Percentiles rank a stretch among this genome's conserved stretches.
These are phyloP conservation scores for Monoplex corrugatus DNA, from an alignment of 2,888 invertebrate species.

Conservation along the genomic window DNA sequence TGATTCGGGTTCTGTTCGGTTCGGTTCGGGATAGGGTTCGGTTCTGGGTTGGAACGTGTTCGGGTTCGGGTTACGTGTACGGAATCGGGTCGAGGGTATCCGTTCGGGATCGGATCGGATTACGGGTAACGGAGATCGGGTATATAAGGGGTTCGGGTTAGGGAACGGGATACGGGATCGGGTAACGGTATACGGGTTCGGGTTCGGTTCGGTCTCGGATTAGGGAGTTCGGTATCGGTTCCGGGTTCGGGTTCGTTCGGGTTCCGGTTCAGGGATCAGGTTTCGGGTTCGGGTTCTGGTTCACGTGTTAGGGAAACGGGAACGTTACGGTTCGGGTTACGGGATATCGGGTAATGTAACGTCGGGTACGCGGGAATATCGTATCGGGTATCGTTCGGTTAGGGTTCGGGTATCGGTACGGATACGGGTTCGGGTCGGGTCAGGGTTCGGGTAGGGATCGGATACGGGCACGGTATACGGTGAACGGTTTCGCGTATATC, in stretches of 20 bases:
- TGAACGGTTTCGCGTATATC: too few relatives aligned
- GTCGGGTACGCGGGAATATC: too few relatives aligned
- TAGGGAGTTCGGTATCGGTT: slow-evolving; percentile 35
- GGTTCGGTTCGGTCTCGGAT: slow-evolving; percentile 54
- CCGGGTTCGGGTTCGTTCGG: slow-evolving; percentile 33
- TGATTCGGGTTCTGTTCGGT: not conserved
- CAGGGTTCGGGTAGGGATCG: slow-evolving; percentile 46
- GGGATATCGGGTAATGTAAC: too few relatives aligned
- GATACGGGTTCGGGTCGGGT: slow-evolving; percentile 45
- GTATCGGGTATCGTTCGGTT: too few relatives aligned
- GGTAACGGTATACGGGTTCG: slow-evolving; percentile 47
- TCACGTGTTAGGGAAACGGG: slow-evolving; percentile 50
- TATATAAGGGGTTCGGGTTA: slow-evolving; percentile 53
- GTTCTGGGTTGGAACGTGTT: slow-evolving; percentile 46
- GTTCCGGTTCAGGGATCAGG: slow-evolving; percentile 7
- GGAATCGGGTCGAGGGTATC: slow-evolving; percentile 45
- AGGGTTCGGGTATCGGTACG: slow-evolving; percentile 53
- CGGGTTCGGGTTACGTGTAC: slow-evolving; percentile 55
- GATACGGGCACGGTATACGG: slow-evolving; percentile 54
- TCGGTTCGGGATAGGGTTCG: not conserved
- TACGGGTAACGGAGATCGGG: too few relatives aligned
- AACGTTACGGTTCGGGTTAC: slow-evolving; percentile 30
- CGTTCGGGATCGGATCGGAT: slow-evolving; percentile 52
- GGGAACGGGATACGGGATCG: slow-evolving; percentile 53
- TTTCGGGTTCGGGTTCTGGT: slow-evolving; percentile 28